Conservation (phyloP, 1,140 invertebrate species). For the Probaryconus sp. region DNA sequence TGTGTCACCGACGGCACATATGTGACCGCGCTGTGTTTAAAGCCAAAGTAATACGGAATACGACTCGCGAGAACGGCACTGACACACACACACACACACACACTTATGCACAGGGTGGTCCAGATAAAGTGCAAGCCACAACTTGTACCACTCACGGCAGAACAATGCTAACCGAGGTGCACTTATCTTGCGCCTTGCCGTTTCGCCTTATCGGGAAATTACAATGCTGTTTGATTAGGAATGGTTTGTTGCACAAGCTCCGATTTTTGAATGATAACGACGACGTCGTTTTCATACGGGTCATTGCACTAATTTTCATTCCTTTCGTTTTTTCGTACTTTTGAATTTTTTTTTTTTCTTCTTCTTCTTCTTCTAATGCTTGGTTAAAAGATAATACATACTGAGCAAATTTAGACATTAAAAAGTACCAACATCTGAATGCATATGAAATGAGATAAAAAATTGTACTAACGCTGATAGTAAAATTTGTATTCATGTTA, state of each 20-base stretch:
- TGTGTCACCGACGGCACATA: too few species aligned
- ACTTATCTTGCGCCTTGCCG: conserved; percentile 26
- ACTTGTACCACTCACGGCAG: conserved; percentile 29
- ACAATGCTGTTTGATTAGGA: conserved; percentile 11
- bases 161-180: conserved; percentile 36
- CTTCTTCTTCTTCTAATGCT: too few species aligned
- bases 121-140: conserved; percentile 38
- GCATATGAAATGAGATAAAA: too few species aligned
- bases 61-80: conserved; percentile 29
- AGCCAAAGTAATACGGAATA: conserved; percentile 30
- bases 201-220: conserved; percentile 20
- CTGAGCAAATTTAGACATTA: too few species aligned
- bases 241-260: background rate
- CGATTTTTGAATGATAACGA: conserved; percentile 2
- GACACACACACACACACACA: conserved; percentile 24
- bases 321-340: too few species aligned
- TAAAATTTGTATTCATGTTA: too few species aligned
- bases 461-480: too few species aligned
- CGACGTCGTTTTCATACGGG: background rate
- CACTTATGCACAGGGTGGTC: conserved; percentile 32
- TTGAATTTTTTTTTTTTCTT: too few species aligned
- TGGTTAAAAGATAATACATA: too few species aligned
- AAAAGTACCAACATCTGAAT: too few species aligned
- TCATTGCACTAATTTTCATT: too few species aligned
- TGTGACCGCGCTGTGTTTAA: conserved; percentile 39